Evolutionary conservation across 2,888 invertebrate species (phyloP), one percentile per base, ranked within the genome.

Genomic region (Acronicta leporina): DNA sequence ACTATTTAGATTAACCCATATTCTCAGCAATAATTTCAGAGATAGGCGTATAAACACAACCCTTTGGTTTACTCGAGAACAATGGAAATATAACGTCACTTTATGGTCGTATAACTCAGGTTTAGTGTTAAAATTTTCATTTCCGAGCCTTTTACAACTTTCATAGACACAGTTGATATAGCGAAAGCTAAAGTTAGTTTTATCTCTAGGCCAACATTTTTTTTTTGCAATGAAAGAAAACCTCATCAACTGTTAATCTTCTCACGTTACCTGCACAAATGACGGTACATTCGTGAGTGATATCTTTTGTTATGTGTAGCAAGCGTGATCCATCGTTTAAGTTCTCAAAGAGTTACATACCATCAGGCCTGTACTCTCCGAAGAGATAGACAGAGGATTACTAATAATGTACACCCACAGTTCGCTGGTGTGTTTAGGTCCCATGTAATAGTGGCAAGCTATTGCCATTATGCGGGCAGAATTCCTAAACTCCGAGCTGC

Each of bases 151-250:
- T 48, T 38, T 35, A 16, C n/a, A 55, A 55, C 42, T 45, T 52
- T 6, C 13, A 13, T 35, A 50, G 7, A 16, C 8, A 33, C 9
- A 14, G 30, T n/a, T 27, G 25, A 52, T 41, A 40, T 11, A 38
- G 13, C 7, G 30, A 27, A n/a, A 38, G 44, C 27, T 40, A 43
- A 51, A 60, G 33, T 59, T 59, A 40, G 48, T 48, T 52, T 52
- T 50, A 51, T 65, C 38, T 51, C 38, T 45, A 42, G 52, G 49
- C 48, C 49, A 72, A 10, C 1, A 20, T 51, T 51, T 16, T 48
- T 38, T 51, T 54, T 33, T 25, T 30, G 30, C 20, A 11, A 55
- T 55, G 33, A 45, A 72, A 60, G 42, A 67, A 67, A 48, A 67
- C 60, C 51, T 60, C 14, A 42, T 30, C 54, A 49, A 45, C 13